These are phyloP conservation scores for Drosophila carrolli DNA, from an alignment of 1,140 invertebrate species.

Conservation along the genomic window DNA sequence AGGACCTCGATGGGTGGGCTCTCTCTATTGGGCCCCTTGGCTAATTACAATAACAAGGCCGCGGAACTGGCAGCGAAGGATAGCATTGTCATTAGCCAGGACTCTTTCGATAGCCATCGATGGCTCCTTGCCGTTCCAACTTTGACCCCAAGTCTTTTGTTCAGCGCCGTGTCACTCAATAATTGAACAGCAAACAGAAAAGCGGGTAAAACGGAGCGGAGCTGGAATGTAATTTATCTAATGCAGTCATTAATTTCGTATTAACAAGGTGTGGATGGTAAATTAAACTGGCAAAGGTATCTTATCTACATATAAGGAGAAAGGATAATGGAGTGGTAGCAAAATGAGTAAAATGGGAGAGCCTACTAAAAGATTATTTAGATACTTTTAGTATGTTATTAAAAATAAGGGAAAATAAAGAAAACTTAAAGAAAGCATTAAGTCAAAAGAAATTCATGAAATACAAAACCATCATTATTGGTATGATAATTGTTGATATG, in stretches of 20 bases:
- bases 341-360: not conserved
- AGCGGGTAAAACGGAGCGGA: constrained; percentile 5
- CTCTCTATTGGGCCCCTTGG: constrained; percentile 6
- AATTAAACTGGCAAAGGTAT: constrained; percentile 36
- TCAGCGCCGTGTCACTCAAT: constrained; percentile 40
- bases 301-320: not conserved
- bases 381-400: too few species aligned
- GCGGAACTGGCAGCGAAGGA: constrained; percentile 1
- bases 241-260: constrained; percentile 80
- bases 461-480: too few species aligned
- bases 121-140: constrained; percentile 31
- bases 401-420: too few species aligned
- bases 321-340: not conserved
- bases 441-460: too few species aligned
- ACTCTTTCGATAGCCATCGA: constrained; percentile 59
- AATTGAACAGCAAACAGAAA: constrained; percentile 44
- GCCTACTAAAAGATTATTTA: too few species aligned
- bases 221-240: constrained; percentile 72
- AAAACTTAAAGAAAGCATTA: too few species aligned
- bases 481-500: too few species aligned
- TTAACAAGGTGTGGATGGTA: constrained; percentile 75
- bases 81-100: constrained; percentile 44
- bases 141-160: constrained; percentile 9
- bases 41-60: constrained; percentile 76
- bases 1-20: constrained; percentile 11